Conservation (phyloP, 2,888 invertebrate species). For the Noctua pronuba region DNA sequence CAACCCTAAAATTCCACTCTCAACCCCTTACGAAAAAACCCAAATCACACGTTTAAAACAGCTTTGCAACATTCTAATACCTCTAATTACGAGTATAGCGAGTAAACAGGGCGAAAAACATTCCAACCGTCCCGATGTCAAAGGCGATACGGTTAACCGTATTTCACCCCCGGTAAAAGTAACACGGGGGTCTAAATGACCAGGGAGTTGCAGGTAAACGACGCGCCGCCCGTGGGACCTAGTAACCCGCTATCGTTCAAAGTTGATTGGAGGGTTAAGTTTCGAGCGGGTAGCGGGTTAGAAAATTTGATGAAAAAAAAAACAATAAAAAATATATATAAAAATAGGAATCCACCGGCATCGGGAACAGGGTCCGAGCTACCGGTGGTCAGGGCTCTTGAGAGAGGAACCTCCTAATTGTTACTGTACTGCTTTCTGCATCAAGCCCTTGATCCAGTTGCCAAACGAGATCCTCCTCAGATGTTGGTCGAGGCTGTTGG, state of each 20-base stretch:
- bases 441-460: too few relatives aligned
- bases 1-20: background rate
- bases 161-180: conserved; percentile 65
- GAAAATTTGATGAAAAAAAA: background rate
- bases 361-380: too few relatives aligned
- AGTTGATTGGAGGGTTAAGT: conserved; percentile 44
- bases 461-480: too few relatives aligned
- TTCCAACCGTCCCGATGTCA: conserved; percentile 61
- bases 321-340: too few relatives aligned
- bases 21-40: background rate
- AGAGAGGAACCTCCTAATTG: too few relatives aligned
- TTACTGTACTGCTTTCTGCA: too few relatives aligned
- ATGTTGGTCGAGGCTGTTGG: too few relatives aligned
- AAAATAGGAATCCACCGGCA: too few relatives aligned
- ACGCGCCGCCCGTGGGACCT: conserved; percentile 62
- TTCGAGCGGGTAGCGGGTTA: conserved; percentile 19
- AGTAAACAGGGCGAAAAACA: conserved; percentile 61
- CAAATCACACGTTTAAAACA: conserved; percentile 25
- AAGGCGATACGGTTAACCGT: conserved; percentile 67
- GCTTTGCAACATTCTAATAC: conserved; percentile 57
- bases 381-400: too few relatives aligned
- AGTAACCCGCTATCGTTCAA: conserved; percentile 59
- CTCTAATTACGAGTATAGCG: conserved; percentile 56
- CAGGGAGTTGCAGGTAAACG: conserved; percentile 67
- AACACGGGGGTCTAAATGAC: conserved; percentile 68